phyloP scores from a whole-genome alignment of 2,113 vertebrate species.

The Eclectus roratus region DNA sequence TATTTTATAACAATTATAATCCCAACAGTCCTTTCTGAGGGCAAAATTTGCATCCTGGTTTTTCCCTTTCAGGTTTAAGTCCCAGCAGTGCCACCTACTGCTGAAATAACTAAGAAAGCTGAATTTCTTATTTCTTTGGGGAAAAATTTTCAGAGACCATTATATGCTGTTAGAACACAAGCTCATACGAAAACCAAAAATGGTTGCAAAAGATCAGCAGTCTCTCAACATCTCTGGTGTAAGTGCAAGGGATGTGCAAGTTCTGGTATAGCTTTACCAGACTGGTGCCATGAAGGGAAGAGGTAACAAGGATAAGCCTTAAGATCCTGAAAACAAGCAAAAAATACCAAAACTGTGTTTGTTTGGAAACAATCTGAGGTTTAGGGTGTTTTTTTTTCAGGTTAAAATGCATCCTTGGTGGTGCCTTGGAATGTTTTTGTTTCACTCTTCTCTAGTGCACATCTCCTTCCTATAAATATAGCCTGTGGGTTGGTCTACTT shows the following conservation, averaged over 20 bases:
- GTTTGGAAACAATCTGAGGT: background rate
- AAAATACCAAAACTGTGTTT: background rate
- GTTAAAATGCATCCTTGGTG: background rate
- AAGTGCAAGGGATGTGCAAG: background rate
- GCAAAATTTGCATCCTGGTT: background rate
- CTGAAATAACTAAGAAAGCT: background rate
- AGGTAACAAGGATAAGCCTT: background rate
- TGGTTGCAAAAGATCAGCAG: background rate
- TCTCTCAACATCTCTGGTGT: background rate
- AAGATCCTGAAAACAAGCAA: background rate
- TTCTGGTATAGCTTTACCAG: background rate
- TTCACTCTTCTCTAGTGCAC: background rate
- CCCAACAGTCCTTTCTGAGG: background rate
- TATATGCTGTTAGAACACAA: background rate
- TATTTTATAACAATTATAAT: constrained; percentile 18
- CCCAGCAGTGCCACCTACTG: constrained; percentile 63
- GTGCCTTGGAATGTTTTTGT: background rate
- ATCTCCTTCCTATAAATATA: background rate
- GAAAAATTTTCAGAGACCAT: background rate
- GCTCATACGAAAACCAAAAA: background rate
- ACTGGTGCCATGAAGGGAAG: background rate
- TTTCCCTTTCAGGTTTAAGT: constrained; percentile 42
- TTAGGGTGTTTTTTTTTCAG: background rate
- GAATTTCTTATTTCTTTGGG: background rate
- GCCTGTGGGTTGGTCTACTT: background rate